Evolutionary conservation across 2,113 vertebrate genomes (phyloP), one percentile per base, ranked within the genome.

Genomic region (Zingel zingel): DNA sequence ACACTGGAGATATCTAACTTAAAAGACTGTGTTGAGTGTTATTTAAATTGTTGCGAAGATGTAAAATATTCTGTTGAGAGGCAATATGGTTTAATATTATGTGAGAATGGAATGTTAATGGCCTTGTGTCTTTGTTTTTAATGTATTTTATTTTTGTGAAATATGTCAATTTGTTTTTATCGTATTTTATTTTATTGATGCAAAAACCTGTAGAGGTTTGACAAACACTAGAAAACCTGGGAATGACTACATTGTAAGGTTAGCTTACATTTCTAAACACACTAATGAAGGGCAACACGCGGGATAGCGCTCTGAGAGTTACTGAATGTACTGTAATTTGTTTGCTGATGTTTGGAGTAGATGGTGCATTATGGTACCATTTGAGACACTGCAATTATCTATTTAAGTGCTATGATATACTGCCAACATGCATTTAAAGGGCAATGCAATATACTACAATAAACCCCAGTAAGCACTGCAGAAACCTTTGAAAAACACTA

Each of bases 61-160:
- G 98, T 99, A 99, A 99, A 97, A 97, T 99, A 99, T 95, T 96
- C 94, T 96, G 95, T 97, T 96, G 95, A 97, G 95, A 97, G 96
- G 96, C 95, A 96, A 95, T 96, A 96, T 95, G 96, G 95, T 97
- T 96, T 97, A 96, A 97, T 97, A 97, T 95, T 88, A 87, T 95
- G 94, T 96, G 96, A 94, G 95, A 95, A 97, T 97, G 97, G 96
- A 97, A 96, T 95, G 96, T 96, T 93, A 93, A 97, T 95, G 96
- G 97, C 97, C 96, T 98, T 97, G 97, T 98, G 97, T 96, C 96
- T 97, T 97, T 97, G 97, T 97, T 97, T 94, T 92, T 91, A 93
- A 91, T 97, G 94, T 96, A 95, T 94, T 96, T 98, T 95, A 95
- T 96, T 98, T 96, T 94, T 96, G 96, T 97, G 96, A 97, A 96